Evolutionary conservation across 2,888 invertebrate species (phyloP).

Genomic region (Dynastes tityus): DNA sequence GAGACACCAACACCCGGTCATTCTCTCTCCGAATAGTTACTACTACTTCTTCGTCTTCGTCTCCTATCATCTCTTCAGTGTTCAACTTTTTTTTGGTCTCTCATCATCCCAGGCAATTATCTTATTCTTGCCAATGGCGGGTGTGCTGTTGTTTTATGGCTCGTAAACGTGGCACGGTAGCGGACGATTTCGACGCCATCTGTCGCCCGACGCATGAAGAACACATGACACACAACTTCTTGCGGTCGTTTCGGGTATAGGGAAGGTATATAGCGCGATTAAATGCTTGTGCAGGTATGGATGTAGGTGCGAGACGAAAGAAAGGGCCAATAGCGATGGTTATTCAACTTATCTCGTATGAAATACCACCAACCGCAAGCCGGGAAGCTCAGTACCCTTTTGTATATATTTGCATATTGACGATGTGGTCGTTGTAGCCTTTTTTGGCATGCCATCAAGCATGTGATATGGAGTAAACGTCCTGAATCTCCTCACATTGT

Average conservation of each 20-base stretch:
- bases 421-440: neutral
- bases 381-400: neutral
- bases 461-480: neutral
- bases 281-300: slow-evolving; percentile 2
- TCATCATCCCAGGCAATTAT: slow-evolving; percentile 32
- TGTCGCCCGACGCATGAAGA: slow-evolving; percentile 51
- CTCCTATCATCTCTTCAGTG: too few species aligned
- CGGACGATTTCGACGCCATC: slow-evolving; percentile 55
- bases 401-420: neutral
- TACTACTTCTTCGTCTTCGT: too few species aligned
- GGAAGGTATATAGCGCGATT: slow-evolving; percentile 25
- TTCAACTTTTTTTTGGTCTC: too few species aligned
- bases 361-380: slow-evolving; percentile 22
- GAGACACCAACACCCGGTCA: neutral
- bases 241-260: slow-evolving; percentile 49
- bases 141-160: slow-evolving; percentile 54
- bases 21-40: neutral
- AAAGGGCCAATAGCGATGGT: slow-evolving; percentile 17
- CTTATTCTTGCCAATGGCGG: slow-evolving; percentile 39
- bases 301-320: slow-evolving; percentile 18
- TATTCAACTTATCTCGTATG: neutral
- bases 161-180: slow-evolving; percentile 58
- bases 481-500: neutral
- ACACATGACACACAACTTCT: slow-evolving; percentile 46
- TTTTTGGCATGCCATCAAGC: neutral